Conservation (phyloP, 2,797 vertebrate genomes). For the Pachyuromys duprasi region DNA sequence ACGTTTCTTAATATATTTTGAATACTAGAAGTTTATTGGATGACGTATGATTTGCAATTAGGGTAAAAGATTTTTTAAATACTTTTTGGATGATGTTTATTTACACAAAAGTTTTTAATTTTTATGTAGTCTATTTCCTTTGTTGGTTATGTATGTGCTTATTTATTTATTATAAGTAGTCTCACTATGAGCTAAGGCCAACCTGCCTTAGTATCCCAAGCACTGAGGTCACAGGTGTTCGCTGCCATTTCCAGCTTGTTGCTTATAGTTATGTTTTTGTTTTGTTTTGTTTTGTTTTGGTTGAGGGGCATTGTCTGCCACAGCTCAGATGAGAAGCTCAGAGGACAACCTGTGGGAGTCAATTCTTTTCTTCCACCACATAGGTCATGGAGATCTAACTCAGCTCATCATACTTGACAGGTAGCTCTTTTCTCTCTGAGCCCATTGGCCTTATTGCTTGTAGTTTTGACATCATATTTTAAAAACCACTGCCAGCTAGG, state of each 20-base stretch:
- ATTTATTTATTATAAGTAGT: not conserved
- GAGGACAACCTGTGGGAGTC: not conserved
- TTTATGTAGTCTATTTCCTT: slow-evolving; percentile 39
- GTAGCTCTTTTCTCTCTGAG: not conserved
- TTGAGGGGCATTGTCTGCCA: not conserved
- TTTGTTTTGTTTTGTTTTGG: not conserved
- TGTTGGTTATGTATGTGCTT: not conserved
- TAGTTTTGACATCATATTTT: slow-evolving; percentile 24
- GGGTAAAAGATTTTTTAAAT: not conserved
- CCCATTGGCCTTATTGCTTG: not conserved
- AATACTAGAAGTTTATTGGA: not conserved
- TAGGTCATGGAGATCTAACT: not conserved
- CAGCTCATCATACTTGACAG: not conserved
- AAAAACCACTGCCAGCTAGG: not conserved
- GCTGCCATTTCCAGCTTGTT: not conserved
- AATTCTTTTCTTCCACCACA: not conserved
- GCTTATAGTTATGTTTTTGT: not conserved
- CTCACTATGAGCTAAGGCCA: not conserved
- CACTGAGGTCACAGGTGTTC: not conserved
- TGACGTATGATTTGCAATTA: slow-evolving; percentile 10
- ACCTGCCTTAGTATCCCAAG: not conserved
- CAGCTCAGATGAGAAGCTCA: not conserved
- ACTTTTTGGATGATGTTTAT: slow-evolving; percentile 20
- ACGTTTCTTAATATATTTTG: slow-evolving; percentile 37
- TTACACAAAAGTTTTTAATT: slow-evolving; percentile 15